Percentiles rank a stretch among this genome's conserved stretches.
These are phyloP conservation scores for Sebastes nivosus DNA, from an alignment of 2,797 vertebrate genomes.

Conservation along the genomic window DNA sequence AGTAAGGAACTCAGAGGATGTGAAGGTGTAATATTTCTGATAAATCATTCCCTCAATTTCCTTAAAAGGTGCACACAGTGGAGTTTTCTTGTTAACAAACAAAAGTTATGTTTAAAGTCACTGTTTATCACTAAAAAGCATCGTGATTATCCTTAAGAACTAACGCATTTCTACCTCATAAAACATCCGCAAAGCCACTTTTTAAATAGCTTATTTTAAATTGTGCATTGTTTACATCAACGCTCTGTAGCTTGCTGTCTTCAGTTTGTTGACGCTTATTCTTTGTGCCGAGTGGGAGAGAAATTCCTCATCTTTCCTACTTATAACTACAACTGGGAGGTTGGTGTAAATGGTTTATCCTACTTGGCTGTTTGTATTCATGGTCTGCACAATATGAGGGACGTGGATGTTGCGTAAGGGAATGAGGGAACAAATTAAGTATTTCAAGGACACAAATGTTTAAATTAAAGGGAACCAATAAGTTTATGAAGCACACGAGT, in stretches of 20 bases:
- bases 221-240: not conserved
- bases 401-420: not conserved
- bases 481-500: not conserved
- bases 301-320: not conserved
- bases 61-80: not conserved
- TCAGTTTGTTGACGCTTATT: no score
- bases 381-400: not conserved
- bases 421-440: not conserved
- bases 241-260: rapidly evolving
- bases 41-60: not conserved
- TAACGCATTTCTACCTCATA: no score
- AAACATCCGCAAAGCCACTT: not conserved
- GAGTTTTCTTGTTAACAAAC: not conserved
- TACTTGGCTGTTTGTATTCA: not conserved
- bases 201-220: not conserved
- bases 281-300: not conserved
- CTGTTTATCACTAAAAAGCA: not conserved
- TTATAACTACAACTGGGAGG: not conserved
- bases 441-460: not conserved
- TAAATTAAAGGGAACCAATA: not conserved
- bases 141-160: not conserved
- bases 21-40: not conserved
- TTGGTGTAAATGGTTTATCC: not conserved
- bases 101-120: not conserved
- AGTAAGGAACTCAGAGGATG: not conserved